Evolutionary conservation across 2,113 vertebrate genomes (phyloP).

Genomic region (Eupsittula cactorum): DNA sequence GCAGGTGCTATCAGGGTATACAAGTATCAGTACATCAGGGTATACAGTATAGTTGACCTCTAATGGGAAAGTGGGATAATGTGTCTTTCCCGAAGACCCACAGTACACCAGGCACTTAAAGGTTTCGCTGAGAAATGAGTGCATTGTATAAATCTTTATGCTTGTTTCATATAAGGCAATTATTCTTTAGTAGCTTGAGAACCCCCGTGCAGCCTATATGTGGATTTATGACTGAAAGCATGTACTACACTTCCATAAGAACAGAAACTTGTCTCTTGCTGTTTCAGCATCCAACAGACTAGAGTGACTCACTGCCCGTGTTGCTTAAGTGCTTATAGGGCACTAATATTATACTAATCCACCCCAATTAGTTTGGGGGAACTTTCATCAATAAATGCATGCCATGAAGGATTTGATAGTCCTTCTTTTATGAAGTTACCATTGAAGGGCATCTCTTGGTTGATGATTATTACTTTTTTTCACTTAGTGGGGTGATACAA

Average conservation of each 20-base stretch:
- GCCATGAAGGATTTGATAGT: neutral
- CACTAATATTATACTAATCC: neutral
- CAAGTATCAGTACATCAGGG: neutral
- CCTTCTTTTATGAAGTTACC: neutral
- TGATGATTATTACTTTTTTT: neutral
- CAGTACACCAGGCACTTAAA: fast-evolving
- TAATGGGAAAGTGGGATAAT: neutral
- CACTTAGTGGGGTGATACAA: fast-evolving
- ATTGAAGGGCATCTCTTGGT: neutral
- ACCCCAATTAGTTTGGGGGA: neutral
- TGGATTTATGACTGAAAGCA: neutral
- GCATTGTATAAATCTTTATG: neutral
- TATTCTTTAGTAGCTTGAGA: neutral
- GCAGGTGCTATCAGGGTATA: neutral
- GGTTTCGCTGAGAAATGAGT: neutral
- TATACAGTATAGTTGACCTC: neutral
- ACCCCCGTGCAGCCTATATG: neutral
- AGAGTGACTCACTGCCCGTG: neutral
- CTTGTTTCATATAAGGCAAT: neutral
- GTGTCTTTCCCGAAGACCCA: neutral
- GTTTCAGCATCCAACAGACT: neutral
- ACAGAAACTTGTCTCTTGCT: neutral
- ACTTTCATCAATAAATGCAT: neutral
- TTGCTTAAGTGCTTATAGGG: neutral
- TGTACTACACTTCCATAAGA: neutral